Conservation (phyloP, 2,113 vertebrate species). For the Recurvirostra avosetta region DNA sequence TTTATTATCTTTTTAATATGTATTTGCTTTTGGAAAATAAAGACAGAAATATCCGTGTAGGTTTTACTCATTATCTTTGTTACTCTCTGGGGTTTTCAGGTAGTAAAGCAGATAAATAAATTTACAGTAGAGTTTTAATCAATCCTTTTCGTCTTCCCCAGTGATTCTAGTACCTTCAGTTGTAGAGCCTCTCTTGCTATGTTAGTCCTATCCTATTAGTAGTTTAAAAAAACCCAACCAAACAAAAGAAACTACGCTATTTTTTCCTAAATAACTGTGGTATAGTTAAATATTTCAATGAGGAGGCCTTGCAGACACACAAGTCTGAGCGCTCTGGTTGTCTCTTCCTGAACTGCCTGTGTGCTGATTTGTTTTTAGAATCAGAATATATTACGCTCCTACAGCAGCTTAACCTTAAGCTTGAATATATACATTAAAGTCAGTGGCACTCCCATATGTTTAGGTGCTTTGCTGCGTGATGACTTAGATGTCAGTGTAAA, state of each 20-base stretch:
- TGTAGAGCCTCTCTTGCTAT: not conserved
- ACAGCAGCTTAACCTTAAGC: conserved; percentile 10
- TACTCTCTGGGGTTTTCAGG: not conserved
- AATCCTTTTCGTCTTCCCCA: not conserved
- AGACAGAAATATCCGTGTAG: not conserved
- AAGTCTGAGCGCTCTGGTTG: not conserved
- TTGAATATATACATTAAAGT: not conserved
- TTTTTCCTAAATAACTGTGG: not conserved
- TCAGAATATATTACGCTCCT: not conserved
- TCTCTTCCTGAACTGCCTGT: not conserved
- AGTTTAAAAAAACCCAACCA: not conserved
- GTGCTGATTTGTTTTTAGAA: not conserved
- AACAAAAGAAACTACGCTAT: too few species aligned
- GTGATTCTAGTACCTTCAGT: not conserved
- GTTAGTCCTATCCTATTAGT: not conserved
- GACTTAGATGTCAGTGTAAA: not conserved
- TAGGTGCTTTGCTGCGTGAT: conserved; percentile 1
- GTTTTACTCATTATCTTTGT: not conserved
- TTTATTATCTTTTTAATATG: not conserved
- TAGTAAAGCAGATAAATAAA: not conserved
- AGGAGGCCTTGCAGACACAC: not conserved
- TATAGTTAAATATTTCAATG: not conserved
- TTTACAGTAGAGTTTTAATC: not conserved
- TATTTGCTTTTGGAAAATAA: not conserved
- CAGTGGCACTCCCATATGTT: not conserved